Evolutionary conservation across 2,797 vertebrate genomes (phyloP), one percentile per base, ranked within the genome.

Genomic region (Choloepus didactylus): DNA sequence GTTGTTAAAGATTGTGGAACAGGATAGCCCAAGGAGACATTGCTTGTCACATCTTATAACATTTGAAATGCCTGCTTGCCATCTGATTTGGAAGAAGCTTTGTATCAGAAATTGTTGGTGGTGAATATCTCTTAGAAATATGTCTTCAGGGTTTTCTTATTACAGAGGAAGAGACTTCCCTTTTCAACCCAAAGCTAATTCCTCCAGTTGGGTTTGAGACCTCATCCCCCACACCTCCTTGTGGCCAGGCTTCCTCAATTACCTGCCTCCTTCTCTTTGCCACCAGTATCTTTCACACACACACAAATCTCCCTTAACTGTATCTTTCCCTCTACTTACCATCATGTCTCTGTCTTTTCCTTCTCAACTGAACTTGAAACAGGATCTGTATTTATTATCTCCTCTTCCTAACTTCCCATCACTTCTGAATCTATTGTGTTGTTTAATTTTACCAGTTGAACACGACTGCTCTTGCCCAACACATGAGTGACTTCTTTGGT

Each of bases 61-160:
- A 51, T 60, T 64, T 14, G 41, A n/a, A 31, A 81, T 69, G n/a
- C 23, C 60, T 83, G 18, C 54, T 62, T 11, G 88, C 69, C 60
- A 35, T 62, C 15, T 54, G 44, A 67, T 56, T 75, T 75, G 44
- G 12, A 87, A 64, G 41, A 90, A 69, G 38, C 60, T 79, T 51
- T 69, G 87, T 35, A 79, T 75, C 75, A 90, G 15, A 90, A 81
- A 80, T 31, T 81, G 54, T 18, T 69, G 18, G 27, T 60, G 60
- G 4, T 80, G 8, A n/a, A 27, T 80, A 12, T 64, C 72, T 72
- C 69, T 81, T 51, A 75, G 49, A 67, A 51, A 25, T 80, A 31
- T 14, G 44, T 62, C 64, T 70, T 29, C 3, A 6, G 49, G 41
- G 14, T 27, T 54, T 90, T 3, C 15, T 89, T 51, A 29, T 75